phyloP scores from a whole-genome alignment of 2,113 vertebrate species.

The Oenanthe melanoleuca region DNA sequence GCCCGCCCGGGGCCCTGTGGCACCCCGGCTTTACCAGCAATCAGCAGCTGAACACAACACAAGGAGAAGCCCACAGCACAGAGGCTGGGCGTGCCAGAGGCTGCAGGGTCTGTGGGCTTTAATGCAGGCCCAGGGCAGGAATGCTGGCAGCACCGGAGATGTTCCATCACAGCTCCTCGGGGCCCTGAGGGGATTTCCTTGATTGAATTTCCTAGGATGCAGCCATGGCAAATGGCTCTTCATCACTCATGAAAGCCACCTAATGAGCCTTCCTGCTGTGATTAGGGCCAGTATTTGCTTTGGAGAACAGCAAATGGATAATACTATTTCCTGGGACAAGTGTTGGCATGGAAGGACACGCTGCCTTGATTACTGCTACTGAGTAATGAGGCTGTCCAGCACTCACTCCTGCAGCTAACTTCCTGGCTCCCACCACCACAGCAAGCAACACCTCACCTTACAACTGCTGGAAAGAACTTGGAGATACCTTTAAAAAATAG shows the following conservation, averaged over 20 bases:
- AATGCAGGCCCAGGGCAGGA: not conserved
- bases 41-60: not conserved
- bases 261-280: constrained; percentile 64
- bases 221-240: constrained; percentile 62
- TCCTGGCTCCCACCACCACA: constrained; percentile 22
- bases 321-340: constrained; percentile 68
- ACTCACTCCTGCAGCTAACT: constrained; percentile 1
- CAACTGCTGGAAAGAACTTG: not conserved
- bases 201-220: constrained; percentile 72
- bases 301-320: constrained; percentile 62
- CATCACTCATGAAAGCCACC: constrained; percentile 45
- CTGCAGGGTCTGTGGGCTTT: rapidly evolving
- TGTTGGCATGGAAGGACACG: constrained; percentile 41
- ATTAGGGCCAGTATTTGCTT: constrained; percentile 49
- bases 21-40: not conserved
- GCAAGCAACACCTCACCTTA: constrained; percentile 18
- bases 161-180: not conserved
- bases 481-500: not conserved
- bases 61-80: not conserved
- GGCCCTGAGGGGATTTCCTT: constrained; percentile 66
- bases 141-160: not conserved
- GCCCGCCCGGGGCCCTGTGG: not conserved
- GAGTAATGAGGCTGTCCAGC: constrained; percentile 50
- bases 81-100: not conserved
- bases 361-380: constrained; percentile 49